Percentiles rank a stretch among this genome's conserved stretches.
Conservation (phyloP, 2,888 invertebrate genomes). For the Penaeus monodon region DNA sequence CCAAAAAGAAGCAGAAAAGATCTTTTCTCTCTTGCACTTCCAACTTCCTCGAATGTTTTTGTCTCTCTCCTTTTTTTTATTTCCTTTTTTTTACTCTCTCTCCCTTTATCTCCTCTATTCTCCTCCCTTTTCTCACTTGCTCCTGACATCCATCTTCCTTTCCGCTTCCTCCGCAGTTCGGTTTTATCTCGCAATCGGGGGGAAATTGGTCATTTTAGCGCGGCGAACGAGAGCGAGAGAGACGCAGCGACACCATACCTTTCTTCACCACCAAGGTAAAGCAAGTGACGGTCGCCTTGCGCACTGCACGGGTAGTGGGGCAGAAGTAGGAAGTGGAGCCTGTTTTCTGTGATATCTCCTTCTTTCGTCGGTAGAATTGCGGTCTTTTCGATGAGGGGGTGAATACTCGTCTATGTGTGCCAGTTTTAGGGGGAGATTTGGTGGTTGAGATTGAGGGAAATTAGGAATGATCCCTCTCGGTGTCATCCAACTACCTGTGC, state of each 20-base stretch:
- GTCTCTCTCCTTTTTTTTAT: no score
- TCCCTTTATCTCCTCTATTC: not conserved
- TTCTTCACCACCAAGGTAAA: slow-evolving; percentile 11
- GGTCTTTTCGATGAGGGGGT: no score
- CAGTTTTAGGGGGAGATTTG: no score
- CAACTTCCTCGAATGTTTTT: not conserved
- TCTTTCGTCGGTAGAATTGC: accelerated
- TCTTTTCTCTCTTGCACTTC: not conserved
- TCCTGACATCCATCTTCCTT: not conserved
- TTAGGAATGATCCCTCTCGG: no score
- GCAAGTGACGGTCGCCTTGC: slow-evolving; percentile 6
- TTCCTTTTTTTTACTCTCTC: not conserved
- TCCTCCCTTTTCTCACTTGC: not conserved
- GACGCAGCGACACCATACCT: not conserved
- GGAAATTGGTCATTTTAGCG: no score
- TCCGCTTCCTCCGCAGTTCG: not conserved
- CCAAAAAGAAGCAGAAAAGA: no score
- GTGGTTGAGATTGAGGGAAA: no score
- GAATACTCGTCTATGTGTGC: no score
- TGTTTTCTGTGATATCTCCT: no score
- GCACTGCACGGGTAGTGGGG: slow-evolving; percentile 8
- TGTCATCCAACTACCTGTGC: slow-evolving; percentile 12
- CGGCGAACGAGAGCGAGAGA: no score
- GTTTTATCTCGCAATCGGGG: no score
- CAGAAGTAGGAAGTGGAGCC: not conserved